These are phyloP conservation scores for Drosophila melanogaster DNA, from an alignment of 1,140 invertebrate genomes.

Conservation along the genomic window Release_6_plus_ISO1_MT NT_033777.3:20292501-20293000, in stretches of 20 bases:
- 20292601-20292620: too few relatives aligned
- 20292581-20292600: too few relatives aligned
- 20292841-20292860: conserved; percentile 70
- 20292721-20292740: too few relatives aligned
- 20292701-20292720: too few relatives aligned
- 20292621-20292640: too few relatives aligned
- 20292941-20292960: conserved; percentile 79
- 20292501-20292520: too few relatives aligned
- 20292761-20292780: too few relatives aligned
- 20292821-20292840: conserved; percentile 52
- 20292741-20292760: too few relatives aligned
- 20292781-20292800: background rate
- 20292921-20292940: conserved; percentile 55
- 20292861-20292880: conserved; percentile 44
- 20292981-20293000: conserved; percentile 78
- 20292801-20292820: background rate
- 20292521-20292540: too few relatives aligned
- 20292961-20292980: conserved; percentile 66
- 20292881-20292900: conserved; percentile 70
- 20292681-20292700: background rate
- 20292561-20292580: too few relatives aligned
- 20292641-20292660: too few relatives aligned
- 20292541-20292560: too few relatives aligned
- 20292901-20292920: conserved; percentile 58
- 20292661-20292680: background rate